Evolutionary conservation across 2,113 vertebrate genomes (phyloP).

Genomic region (Ammodytes dubius): DNA sequence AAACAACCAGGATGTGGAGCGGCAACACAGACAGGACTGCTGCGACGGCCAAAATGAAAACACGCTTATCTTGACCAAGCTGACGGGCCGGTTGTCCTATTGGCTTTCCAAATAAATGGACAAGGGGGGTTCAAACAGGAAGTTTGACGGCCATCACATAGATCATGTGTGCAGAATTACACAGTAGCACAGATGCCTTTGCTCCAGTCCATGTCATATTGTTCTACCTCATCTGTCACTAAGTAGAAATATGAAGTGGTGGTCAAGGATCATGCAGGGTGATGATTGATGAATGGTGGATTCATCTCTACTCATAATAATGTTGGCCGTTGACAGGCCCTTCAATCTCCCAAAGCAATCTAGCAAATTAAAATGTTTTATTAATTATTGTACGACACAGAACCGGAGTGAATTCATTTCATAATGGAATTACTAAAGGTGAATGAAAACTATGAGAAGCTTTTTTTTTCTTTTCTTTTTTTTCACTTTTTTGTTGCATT

Average conservation of each 20-base stretch:
- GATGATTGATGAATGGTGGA: constrained; percentile 54
- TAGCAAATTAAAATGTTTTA: constrained; percentile 57
- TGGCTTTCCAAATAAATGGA: constrained; percentile 43
- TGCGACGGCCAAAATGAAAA: constrained; percentile 62
- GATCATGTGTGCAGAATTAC: background rate
- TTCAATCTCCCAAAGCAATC: constrained; percentile 51
- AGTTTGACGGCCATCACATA: constrained; percentile 14
- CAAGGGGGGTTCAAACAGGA: constrained; percentile 13
- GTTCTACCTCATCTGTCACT: constrained; percentile 31
- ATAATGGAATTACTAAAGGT: constrained; percentile 18
- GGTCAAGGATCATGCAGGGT: background rate
- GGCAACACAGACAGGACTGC: constrained; percentile 58
- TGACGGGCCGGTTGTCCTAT: constrained; percentile 12
- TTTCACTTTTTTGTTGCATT: background rate
- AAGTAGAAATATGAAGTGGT: constrained; percentile 11
- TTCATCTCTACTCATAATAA: constrained; percentile 57
- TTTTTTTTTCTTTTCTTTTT: background rate
- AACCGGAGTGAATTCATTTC: constrained; percentile 23
- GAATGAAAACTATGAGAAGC: background rate
- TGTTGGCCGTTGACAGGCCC: constrained; percentile 24
- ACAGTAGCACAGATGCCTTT: background rate
- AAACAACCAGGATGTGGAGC: constrained; percentile 61
- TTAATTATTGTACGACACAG: constrained; percentile 25
- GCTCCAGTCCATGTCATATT: background rate
- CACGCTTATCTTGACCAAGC: constrained; percentile 55